Base-by-base conservation (phyloP, 2,113 vertebrate genomes). In the Malurus cyaneus region DNA sequence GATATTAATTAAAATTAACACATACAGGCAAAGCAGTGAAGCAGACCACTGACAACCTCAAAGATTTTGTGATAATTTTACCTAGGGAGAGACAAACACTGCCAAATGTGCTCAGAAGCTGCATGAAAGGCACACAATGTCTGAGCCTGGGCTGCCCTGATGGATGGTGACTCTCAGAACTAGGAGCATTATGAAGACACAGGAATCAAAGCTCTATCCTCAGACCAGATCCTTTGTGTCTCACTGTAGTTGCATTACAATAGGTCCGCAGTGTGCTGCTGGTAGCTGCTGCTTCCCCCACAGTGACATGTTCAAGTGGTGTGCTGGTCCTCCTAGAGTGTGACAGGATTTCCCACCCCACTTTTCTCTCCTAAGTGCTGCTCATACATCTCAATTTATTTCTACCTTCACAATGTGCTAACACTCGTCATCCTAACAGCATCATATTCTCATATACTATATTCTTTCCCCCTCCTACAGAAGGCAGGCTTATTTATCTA, bases 251-350 rank as follows among this genome's bases (percentile, higher is more conserved):
- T 44, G 31, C 67, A 53, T 6, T 46, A 34, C 39, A 50, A 25
- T 1, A 66, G 42, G 34, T 46, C 15, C 80, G 64, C 42, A 41
- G 36, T 16, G 24, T 49, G 42, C n/a, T 39, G 57, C 3, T 79
- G 42, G 59, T 12, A 32, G 61, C 78, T 42, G 47, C 47, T 23
- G 14, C 50, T 46, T 71, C 56, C 34, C 32, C 11, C 18, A 25
- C 13, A 8, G 12, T 2, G 26, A 53, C 5, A 23, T 2, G 12
- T 34, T 67, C 41, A 11, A 54, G 34, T 2, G 8, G 5, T 0
- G 0, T 0, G 3, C 23, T 29, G 20, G 18, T 44, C 57, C 49
- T 83, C 42, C 67, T 16, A 9, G 26, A 49, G 13, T 0, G 0
- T 19, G 54, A 77, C 54, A 70, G 18, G 21, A 67, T 34, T 73